These are phyloP conservation scores for Aegotheles bennettii DNA, from an alignment of 2,113 vertebrate genomes.

Conservation along the genomic window DNA sequence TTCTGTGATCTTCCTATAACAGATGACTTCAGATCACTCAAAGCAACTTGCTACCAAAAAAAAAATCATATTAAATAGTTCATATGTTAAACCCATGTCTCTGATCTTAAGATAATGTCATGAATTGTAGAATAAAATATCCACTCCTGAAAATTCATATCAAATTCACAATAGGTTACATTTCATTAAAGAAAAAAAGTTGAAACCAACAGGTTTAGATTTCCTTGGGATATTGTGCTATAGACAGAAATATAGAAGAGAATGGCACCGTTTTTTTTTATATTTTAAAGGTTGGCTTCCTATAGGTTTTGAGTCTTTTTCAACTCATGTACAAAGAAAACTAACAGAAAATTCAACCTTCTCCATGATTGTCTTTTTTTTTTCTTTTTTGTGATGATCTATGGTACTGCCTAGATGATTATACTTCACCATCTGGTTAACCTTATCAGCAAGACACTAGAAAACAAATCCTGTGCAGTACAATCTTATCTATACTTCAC, in stretches of 20 bases:
- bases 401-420: slow-evolving; percentile 47
- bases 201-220: background rate
- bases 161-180: background rate
- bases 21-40: background rate
- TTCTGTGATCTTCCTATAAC: background rate
- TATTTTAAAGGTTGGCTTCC: background rate
- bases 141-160: background rate
- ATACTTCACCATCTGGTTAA: slow-evolving; percentile 65
- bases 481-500: slow-evolving; percentile 52
- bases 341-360: slow-evolving; percentile 36
- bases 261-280: background rate
- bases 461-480: slow-evolving; percentile 56
- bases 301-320: background rate
- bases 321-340: slow-evolving; percentile 28
- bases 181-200: background rate
- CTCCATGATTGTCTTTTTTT: background rate
- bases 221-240: background rate
- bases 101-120: background rate
- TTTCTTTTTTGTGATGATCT: slow-evolving; percentile 3
- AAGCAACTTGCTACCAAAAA: background rate
- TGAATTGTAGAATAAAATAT: background rate
- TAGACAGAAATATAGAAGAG: background rate
- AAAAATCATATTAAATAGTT: background rate
- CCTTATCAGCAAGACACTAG: slow-evolving; percentile 67
- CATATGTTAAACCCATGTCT: background rate